Base-by-base conservation (phyloP, 37 sponge, comb jelly and placozoan species). In the Eunapius fragilis region DNA sequence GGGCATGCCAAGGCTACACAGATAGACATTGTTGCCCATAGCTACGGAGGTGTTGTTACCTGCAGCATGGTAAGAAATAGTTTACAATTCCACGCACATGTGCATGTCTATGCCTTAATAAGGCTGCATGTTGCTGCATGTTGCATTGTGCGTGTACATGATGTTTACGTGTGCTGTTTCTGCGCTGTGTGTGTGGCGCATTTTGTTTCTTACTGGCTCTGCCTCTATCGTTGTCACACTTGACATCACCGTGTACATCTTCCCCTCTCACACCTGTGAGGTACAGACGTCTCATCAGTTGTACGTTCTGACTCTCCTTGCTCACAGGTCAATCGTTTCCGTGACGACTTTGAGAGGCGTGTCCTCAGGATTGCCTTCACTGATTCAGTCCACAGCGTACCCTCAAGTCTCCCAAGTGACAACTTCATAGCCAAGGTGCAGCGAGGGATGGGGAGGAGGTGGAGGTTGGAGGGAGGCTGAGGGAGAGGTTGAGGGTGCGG, bases 321-420 rank as follows among this genome's bases (percentile, higher is more conserved):
- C 9, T 4, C 47, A 45, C 47, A 90, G 91, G 73, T 45, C 0
- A 47, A 74, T 2, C n/a, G 37, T 12, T 82, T 69, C 75, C 75
- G 74, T 74, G 74, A 77, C 23, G 83, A 77, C 23, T 90, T 94
- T 74, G 28, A 83, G 25, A 38, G 86, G 49, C 31, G 85, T 36
- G 92, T 96, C 28, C n/a, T 74, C 0, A 93, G 89, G 72, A 91
- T 96, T 68, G 96, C 96, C 31, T 93, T 96, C 75, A 96, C 96
- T 28, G 96, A 96, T 70, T 96, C 96, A 2, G 92, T 89, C 13
- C 94, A 96, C 76, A 81, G 71, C 25, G 25, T 90, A 9, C 9
- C 47, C 6, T 31, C 72, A 30, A 31, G 30, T 4, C 30, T 71
- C 7, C 72, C 30, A 71, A 3, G 27, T 31, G 30, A 12, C 30